Evolutionary conservation across 2,888 invertebrate species (phyloP).

Genomic region (Argynnis bischoffii): DNA sequence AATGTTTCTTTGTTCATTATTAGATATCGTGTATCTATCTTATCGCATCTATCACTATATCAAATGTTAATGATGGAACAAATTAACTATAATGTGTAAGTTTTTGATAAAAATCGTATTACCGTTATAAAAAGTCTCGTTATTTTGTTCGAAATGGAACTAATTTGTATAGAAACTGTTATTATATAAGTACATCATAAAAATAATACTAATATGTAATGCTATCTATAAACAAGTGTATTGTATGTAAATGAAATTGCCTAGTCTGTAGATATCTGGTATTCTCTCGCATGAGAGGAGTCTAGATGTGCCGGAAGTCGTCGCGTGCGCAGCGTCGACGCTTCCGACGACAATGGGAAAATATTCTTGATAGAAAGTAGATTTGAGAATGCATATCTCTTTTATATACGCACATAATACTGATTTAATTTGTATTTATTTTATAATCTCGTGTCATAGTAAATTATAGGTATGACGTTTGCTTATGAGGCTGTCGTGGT

Average conservation of each 20-base stretch:
- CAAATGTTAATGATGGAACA: too few relatives aligned
- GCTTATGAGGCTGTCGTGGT: neutral
- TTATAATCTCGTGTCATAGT: neutral
- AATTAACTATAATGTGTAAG: too few relatives aligned
- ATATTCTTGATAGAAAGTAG: constrained; percentile 56
- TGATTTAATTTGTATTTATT: neutral
- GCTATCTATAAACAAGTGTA: neutral
- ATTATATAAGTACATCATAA: too few relatives aligned
- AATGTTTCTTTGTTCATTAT: too few relatives aligned
- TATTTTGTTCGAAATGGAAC: too few relatives aligned
- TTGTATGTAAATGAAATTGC: constrained; percentile 20
- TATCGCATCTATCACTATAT: too few relatives aligned
- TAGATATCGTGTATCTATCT: too few relatives aligned
- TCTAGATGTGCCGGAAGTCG: constrained; percentile 61
- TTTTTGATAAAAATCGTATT: too few relatives aligned
- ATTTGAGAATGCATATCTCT: constrained; percentile 26
- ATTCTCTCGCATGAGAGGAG: constrained; percentile 56
- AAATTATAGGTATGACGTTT: neutral
- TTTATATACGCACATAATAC: neutral
- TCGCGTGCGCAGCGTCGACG: constrained; percentile 54
- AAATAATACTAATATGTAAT: too few relatives aligned
- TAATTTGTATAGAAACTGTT: too few relatives aligned
- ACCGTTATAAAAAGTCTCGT: too few relatives aligned
- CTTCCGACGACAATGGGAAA: constrained; percentile 46
- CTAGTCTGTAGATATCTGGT: constrained; percentile 22